Conservation (phyloP, 2,113 vertebrate genomes). For the Corvus hawaiiensis region DNA sequence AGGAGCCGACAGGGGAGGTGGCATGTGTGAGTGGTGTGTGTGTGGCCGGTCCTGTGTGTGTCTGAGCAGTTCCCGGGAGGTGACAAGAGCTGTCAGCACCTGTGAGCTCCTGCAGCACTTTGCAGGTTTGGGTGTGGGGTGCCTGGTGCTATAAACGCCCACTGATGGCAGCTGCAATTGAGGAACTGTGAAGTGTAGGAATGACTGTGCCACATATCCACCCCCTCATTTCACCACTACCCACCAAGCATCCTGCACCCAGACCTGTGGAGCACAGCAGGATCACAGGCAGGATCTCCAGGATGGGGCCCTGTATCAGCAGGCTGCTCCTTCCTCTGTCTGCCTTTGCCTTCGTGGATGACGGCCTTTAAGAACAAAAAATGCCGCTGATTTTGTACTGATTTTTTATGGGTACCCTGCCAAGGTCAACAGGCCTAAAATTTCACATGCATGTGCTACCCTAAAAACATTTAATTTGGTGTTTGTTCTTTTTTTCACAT, state of each 20-base stretch:
- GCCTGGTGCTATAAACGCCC: conserved; percentile 14
- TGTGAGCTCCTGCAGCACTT: neutral
- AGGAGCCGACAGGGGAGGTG: neutral
- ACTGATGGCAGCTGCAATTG: conserved; percentile 21
- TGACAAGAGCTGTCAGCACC: conserved; percentile 22
- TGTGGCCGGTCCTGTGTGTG: neutral
- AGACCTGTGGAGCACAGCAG: neutral
- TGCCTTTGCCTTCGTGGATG: neutral
- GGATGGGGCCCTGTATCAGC: neutral
- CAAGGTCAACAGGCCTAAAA: conserved; percentile 41
- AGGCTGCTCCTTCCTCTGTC: neutral
- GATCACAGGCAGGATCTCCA: neutral
- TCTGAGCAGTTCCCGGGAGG: neutral
- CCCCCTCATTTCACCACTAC: neutral
- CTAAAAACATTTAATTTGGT: conserved; percentile 22
- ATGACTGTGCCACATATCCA: neutral
- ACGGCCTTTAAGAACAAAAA: neutral
- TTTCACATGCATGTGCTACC: neutral
- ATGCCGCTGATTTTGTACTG: neutral
- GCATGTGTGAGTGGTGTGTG: neutral
- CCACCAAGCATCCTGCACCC: neutral
- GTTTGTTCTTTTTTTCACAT: conserved; percentile 12
- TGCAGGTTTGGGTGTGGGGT: neutral
- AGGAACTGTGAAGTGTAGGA: conserved; percentile 15
- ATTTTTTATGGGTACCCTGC: conserved; percentile 2